Evolutionary conservation across 2,888 invertebrate genomes (phyloP), one percentile per base, ranked within the genome.

Genomic region (Drosophila affinis): DNA sequence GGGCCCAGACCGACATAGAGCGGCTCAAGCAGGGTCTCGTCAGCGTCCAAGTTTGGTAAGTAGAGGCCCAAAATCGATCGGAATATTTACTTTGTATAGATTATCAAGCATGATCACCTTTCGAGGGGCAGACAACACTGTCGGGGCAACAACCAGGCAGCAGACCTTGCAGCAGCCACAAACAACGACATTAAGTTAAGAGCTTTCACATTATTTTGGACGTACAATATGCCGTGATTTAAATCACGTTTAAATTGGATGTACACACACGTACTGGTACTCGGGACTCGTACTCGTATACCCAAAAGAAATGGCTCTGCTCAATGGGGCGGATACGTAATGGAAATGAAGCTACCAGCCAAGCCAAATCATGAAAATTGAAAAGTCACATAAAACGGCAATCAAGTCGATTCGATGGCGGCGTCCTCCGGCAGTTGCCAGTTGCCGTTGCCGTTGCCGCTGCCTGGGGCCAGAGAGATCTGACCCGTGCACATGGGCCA

Each of bases 1-100:
- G 97, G 97, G 97, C 97, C 86, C 98, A 98, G 91, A 98, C 98
- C 29, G 98, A 98, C 92, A 96, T 98, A 87, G 96, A 96, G 69
- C 94, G 97, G 89, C 93, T 98, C 85, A 94, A 95, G 86, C 94
- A 95, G 82, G 98, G 98, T 69, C 94, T 95, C 90, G 95, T 98
- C 65, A 98, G 97, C 72, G 98, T 97, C 77, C 98, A 98, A 94
- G 96, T 97, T 91, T 97, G 97, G 97, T 92, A 81, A 91, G 91
- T 87, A 52, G 18, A 9, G 5, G 17, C 1, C 18, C 2, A n/a
- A 3, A 7, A 21, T 17, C 18, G 21, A n/a, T 34, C 45, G 24
- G 9, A 34, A 48, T 58, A 14, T 48, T 6, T 2, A 17, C 47
- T 34, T 4, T 12, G 12, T 12, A 34, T 4, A 4, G 12, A 34